phyloP scores from a whole-genome alignment of 2,113 vertebrate genomes.

The Pelecanoides urinatrix region DNA sequence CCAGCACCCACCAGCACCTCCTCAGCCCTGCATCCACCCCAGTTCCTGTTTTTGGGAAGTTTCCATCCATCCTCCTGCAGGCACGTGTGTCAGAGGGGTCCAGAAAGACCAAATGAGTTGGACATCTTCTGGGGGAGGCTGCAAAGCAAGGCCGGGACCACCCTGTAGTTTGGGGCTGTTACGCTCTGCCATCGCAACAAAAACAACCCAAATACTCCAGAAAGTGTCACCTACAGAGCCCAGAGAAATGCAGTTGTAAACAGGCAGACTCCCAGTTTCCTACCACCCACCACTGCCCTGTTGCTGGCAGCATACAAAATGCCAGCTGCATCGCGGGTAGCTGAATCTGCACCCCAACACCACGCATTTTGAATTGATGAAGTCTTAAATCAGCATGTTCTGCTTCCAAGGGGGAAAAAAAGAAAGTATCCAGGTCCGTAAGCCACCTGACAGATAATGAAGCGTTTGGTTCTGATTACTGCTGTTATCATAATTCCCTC shows the following conservation, averaged over 20 bases:
- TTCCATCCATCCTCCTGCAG: neutral
- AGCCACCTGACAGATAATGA: neutral
- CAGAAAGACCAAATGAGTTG: neutral
- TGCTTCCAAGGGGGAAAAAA: neutral
- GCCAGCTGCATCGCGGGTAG: too few relatives aligned
- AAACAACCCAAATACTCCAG: neutral
- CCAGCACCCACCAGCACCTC: neutral
- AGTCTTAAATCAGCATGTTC: neutral
- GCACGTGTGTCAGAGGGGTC: neutral
- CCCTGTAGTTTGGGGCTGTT: neutral
- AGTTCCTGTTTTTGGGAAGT: neutral
- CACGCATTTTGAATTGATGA: rapidly evolving
- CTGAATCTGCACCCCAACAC: neutral
- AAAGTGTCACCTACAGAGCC: neutral
- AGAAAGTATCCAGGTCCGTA: neutral
- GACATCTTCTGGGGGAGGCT: neutral
- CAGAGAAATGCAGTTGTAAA: neutral
- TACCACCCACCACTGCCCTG: neutral
- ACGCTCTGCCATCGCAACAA: neutral
- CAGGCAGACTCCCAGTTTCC: neutral
- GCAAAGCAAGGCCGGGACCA: neutral
- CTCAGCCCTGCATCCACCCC: neutral
- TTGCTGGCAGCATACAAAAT: rapidly evolving
- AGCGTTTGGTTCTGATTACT: neutral
- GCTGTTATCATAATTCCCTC: neutral